A percentile compares a stretch with the other conserved stretches of the same genome.
Evolutionary conservation across 2,797 vertebrate genomes (phyloP).

Genomic region (Peromyscus aztecus): DNA sequence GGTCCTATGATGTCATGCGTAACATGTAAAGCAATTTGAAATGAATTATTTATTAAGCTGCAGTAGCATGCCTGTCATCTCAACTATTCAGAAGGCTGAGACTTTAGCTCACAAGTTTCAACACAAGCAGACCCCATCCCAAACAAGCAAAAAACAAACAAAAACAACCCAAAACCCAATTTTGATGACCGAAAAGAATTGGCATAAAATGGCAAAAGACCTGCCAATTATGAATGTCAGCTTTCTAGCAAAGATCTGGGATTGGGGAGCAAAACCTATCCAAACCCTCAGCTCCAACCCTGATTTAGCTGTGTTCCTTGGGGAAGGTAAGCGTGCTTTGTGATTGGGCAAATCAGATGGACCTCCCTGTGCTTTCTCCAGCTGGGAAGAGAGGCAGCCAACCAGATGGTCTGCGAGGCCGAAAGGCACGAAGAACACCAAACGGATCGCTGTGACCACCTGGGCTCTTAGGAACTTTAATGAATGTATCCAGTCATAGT

Average conservation of each 20-base stretch:
- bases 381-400: conserved; percentile 21
- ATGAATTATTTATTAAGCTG: conserved; percentile 47
- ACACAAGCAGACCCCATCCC: background rate
- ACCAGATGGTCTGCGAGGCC: conserved; percentile 13
- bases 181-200: conserved; percentile 55
- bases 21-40: conserved; percentile 49
- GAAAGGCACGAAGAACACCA: background rate
- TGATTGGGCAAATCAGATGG: conserved; percentile 26
- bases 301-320: background rate
- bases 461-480: background rate
- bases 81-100: background rate
- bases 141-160: background rate
- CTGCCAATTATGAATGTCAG: background rate
- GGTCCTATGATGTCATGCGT: background rate
- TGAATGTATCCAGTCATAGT: background rate
- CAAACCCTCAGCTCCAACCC: background rate
- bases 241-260: background rate
- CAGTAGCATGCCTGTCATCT: background rate
- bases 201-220: background rate
- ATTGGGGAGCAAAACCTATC: background rate
- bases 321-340: conserved; percentile 35
- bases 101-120: background rate
- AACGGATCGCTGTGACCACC: conserved; percentile 23
- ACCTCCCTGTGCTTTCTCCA: conserved; percentile 28
- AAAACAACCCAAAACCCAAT: background rate